Conservation (phyloP, 2,797 vertebrate species). For the Bucorvus abyssinicus region DNA sequence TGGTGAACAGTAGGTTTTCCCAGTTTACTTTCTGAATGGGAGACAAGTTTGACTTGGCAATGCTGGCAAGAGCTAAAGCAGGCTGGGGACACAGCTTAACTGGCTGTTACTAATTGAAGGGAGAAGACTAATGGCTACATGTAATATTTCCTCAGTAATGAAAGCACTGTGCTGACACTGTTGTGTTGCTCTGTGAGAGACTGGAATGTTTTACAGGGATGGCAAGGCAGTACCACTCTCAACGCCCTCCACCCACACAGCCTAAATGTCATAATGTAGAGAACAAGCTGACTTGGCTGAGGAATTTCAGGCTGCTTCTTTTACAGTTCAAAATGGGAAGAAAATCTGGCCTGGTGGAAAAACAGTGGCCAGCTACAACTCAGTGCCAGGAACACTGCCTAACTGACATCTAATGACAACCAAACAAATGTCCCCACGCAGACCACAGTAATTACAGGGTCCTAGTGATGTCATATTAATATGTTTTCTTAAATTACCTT, state of each 20-base stretch:
- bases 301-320: slow-evolving; percentile 21
- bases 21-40: slow-evolving; percentile 10
- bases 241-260: neutral
- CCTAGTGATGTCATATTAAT: neutral
- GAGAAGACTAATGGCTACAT: slow-evolving; percentile 29
- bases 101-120: slow-evolving; percentile 40
- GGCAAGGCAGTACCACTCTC: neutral
- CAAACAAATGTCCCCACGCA: neutral
- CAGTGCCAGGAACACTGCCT: neutral
- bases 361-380: slow-evolving; percentile 3
- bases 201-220: slow-evolving; percentile 41
- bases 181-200: slow-evolving; percentile 1
- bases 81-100: neutral
- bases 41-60: neutral
- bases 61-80: neutral
- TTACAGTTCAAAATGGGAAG: slow-evolving; percentile 35
- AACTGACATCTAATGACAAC: neutral
- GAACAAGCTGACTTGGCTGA: slow-evolving; percentile 42
- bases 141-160: slow-evolving; percentile 27
- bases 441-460: neutral
- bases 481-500: neutral
- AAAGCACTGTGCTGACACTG: slow-evolving; percentile 12
- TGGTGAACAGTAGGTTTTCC: neutral
- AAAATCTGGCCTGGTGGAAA: slow-evolving; percentile 17
- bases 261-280: slow-evolving; percentile 29